Evolutionary conservation across 2,888 invertebrate species (phyloP), one percentile per base, ranked within the genome.

Genomic region (Altica lythri): DNA sequence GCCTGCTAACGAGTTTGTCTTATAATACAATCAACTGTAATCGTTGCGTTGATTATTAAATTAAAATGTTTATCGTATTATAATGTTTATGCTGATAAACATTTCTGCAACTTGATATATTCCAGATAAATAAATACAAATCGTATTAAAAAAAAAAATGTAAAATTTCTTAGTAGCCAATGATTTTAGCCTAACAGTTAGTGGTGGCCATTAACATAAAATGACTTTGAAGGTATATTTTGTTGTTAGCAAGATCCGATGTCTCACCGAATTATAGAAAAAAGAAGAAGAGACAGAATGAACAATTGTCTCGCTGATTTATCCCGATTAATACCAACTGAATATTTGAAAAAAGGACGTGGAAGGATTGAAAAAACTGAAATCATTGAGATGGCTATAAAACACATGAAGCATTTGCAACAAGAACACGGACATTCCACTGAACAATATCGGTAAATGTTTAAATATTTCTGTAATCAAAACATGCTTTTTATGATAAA

Each of bases 231-330:
- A 38, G 53, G 55, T 59, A 55, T 60, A 38, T 57, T 60, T 57
- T 61, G 57, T 57, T 59, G 18, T 40, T 77, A 89, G 84, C 88
- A 96, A 92, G 95, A 96, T 76, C 95, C 95, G 40, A 85, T 95
- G 86, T 96, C 96, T n/a, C 96, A 96, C 75, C 86, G 96, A 54
- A 95, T 97, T 65, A 97, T 97, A 61, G 96, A 97, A 79, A 97
- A 97, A 76, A 82, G 96, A 38, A 83, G 96, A 25, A 81, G 97
- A 16, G 96, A 97, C 77, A 86, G 96, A 49, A 97, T 97, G 96
- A 97, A 97, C 80, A 95, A 94, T 77, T 96, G 96, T 73, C 79
- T 97, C 54, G 95, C 95, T 0, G 95, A 96, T 75, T 82, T 97
- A 19, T 94, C 95, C 47, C 85, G 94, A 29, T 85, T 97, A 46